Conservation (phyloP, 2,113 vertebrate genomes). For the Trematocara nigrifrons region DNA sequence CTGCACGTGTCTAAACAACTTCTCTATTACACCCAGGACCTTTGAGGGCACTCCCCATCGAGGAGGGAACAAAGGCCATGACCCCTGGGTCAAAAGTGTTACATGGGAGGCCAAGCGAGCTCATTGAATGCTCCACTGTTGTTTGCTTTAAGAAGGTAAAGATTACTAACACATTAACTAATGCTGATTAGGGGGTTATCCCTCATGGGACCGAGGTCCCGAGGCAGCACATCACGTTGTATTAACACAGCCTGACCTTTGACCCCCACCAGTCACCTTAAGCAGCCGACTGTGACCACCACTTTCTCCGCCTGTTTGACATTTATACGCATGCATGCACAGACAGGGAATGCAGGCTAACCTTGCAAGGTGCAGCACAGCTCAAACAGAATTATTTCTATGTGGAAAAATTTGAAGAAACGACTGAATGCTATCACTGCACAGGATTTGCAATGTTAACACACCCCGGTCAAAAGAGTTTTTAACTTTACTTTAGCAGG, state of each 20-base stretch:
- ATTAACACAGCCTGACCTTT: conserved; percentile 71
- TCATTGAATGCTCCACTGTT: conserved; percentile 76
- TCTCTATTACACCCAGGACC: conserved; percentile 83
- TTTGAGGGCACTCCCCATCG: conserved; percentile 83
- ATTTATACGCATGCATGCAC: neutral
- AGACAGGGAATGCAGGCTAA: neutral
- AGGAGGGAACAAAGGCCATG: conserved; percentile 82
- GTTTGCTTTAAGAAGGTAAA: conserved; percentile 94
- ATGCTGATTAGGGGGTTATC: conserved; percentile 83
- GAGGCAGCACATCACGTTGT: conserved; percentile 60
- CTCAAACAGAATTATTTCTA: neutral
- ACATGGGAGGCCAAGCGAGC: conserved; percentile 80
- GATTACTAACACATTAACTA: conserved; percentile 91
- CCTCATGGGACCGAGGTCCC: conserved; percentile 78
- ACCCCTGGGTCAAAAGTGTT: conserved; percentile 84
- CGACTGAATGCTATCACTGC: neutral
- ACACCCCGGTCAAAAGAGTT: neutral
- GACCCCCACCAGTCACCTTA: conserved; percentile 58
- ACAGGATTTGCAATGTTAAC: neutral
- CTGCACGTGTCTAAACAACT: conserved; percentile 87
- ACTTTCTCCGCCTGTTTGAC: conserved; percentile 16
- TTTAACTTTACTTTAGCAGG: neutral
- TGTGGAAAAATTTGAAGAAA: neutral
- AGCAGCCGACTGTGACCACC: conserved; percentile 52
- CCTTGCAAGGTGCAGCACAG: conserved; percentile 29